Conservation (phyloP, 2,113 vertebrate genomes). For the Poecile atricapillus region DNA sequence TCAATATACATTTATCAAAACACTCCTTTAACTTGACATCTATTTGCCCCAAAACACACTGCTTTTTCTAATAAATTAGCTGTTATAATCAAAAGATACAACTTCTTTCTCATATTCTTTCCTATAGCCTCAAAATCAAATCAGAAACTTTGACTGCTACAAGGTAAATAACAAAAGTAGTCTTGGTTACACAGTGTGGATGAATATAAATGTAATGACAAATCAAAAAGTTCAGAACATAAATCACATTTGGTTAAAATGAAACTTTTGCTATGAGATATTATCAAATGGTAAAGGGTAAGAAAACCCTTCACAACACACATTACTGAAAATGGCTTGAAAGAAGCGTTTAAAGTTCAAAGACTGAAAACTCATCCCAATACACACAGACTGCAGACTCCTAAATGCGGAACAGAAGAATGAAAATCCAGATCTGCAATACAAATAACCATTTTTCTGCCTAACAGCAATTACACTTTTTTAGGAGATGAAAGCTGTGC, state of each 20-base stretch:
- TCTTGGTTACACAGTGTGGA: not conserved
- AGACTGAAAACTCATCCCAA: not conserved
- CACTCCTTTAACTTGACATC: not conserved
- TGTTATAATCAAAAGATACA: not conserved
- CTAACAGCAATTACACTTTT: not conserved
- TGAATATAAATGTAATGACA: not conserved
- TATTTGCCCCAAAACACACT: not conserved
- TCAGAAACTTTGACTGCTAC: not conserved
- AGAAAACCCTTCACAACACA: not conserved
- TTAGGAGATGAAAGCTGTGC: not conserved
- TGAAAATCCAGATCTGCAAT: not conserved
- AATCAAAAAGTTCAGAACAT: not conserved
- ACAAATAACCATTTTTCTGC: not conserved
- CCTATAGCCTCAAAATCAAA: not conserved
- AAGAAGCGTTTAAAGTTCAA: not conserved
- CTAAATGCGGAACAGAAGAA: not conserved
- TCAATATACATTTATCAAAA: not conserved
- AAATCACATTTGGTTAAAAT: not conserved
- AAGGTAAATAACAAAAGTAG: not conserved
- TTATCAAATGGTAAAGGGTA: not conserved
- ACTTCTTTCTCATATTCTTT: not conserved
- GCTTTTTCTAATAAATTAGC: not conserved
- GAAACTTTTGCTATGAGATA: not conserved
- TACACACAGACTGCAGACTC: not conserved
- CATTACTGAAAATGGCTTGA: not conserved